Evolutionary conservation across 2,113 vertebrate genomes (phyloP).

Genomic region (Ardeotis arabs): DNA sequence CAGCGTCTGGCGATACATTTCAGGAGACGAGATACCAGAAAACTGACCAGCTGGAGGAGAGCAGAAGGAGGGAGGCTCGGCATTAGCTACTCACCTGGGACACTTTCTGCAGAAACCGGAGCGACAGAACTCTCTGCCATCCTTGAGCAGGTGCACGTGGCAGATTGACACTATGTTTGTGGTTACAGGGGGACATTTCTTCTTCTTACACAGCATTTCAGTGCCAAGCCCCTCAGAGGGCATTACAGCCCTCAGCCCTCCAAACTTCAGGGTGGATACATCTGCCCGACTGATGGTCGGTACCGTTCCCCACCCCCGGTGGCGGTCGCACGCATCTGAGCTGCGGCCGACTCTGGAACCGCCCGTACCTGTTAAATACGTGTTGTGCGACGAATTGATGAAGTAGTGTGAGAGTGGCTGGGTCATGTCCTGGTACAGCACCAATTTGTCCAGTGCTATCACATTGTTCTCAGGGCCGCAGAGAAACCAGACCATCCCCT

Average conservation of each 20-base stretch:
- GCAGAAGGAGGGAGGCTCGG: background rate
- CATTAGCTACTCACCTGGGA: accelerated
- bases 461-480: constrained; percentile 89
- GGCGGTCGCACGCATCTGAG: accelerated
- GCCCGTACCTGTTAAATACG: constrained; percentile 89
- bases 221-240: background rate
- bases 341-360: background rate
- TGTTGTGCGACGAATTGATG: constrained; percentile 98
- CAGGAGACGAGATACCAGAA: constrained; percentile 91
- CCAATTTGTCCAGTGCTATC: constrained; percentile 84
- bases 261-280: background rate
- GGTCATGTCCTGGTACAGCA: constrained; percentile 90
- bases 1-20: constrained; percentile 97
- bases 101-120: background rate
- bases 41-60: constrained; percentile 89
- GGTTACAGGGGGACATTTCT: background rate
- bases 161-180: background rate
- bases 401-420: constrained; percentile 94
- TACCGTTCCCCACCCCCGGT: accelerated
- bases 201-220: background rate
- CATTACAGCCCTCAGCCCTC: background rate
- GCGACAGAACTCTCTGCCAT: background rate
- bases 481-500: constrained; percentile 91
- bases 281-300: accelerated
- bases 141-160: background rate